Percentiles rank a stretch among this genome's conserved stretches.
Conservation (phyloP, 2,888 invertebrate species). For the Adineta ricciae region DNA sequence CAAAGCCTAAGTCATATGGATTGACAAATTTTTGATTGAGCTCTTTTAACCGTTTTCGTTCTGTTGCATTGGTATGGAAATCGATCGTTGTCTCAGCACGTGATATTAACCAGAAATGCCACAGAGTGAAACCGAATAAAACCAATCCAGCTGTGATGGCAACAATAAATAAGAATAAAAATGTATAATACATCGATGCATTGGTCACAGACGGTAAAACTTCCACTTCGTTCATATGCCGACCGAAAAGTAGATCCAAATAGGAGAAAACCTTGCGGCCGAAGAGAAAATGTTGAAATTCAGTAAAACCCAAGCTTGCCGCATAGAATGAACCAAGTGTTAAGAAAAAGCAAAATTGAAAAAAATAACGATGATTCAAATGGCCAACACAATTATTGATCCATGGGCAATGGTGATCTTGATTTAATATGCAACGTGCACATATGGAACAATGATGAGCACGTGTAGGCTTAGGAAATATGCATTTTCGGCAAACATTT, state of each 20-base stretch:
- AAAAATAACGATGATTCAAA: slow-evolving; percentile 83
- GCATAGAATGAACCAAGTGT: slow-evolving; percentile 63
- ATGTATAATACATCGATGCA: not conserved
- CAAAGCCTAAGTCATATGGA: slow-evolving; percentile 76
- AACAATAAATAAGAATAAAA: slow-evolving; percentile 18
- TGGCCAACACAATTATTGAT: slow-evolving; percentile 84
- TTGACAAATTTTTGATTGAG: slow-evolving; percentile 53
- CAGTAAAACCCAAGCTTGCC: slow-evolving; percentile 45
- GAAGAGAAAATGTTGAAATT: slow-evolving; percentile 43
- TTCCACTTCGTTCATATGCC: not conserved
- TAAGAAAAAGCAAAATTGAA: slow-evolving; percentile 81
- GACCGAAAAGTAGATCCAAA: not conserved
- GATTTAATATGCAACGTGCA: slow-evolving; percentile 77
- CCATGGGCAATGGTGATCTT: slow-evolving; percentile 83
- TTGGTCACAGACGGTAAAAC: not conserved
- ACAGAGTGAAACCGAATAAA: not conserved
- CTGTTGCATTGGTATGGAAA: not conserved
- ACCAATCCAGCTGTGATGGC: not conserved
- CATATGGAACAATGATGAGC: slow-evolving; percentile 92
- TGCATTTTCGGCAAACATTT: slow-evolving; percentile 71
- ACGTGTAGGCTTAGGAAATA: slow-evolving; percentile 79
- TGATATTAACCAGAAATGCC: slow-evolving; percentile 8
- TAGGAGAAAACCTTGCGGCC: not conserved
- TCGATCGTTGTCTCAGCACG: not conserved
- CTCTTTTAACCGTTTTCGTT: not conserved